Evolutionary conservation across 2,113 vertebrate species (phyloP), one percentile per base, ranked within the genome.

Genomic region (Phylloscopus trochilus): DNA sequence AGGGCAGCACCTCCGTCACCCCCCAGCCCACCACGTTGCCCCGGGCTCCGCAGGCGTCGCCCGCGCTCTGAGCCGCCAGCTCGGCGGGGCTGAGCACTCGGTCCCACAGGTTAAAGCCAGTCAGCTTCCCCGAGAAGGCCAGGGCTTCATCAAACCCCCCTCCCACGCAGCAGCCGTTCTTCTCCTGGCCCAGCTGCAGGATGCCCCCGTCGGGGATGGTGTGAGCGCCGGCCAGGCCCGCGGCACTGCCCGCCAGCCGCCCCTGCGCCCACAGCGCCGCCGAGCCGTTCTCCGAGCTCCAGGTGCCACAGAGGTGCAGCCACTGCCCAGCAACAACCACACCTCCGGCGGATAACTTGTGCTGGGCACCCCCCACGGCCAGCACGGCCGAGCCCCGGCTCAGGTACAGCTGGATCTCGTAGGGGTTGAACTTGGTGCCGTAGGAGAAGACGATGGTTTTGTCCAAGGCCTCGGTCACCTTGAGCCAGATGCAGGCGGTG

Each of bases 101-200:
- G 95, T 99, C 98, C 99, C 99, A 99, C 96, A 99, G 87, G 94
- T 99, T 99, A 77, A 99, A 99, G 49, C 98, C 99, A 0, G 99
- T 99, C 97, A 99, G 97, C 95, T 98, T 99, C 62, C 99, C 99
- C 0, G 98, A 97, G 83, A 99, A 99, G 21, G 98, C 98, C 73
- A 98, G 93, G 10, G 98, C 97, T 26, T 98, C 97, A 2, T 99
- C 97, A n/a, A 99, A 99, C 10, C 98, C 98, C 17, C 98, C 98
- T 9, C 98, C 94, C 26, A 80, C n/a, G 14, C 98, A 98, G 93
- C 98, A 98, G 33, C 98, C 98, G 0, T 99, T 99, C 94, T 98
- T 99, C 83, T 99, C 99, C 86, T 99, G 99, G 9, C 99, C 99
- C 1, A 99, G 91, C 97, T 99, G 98, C 83, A 99, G 97, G 33